phyloP scores from a whole-genome alignment of 1,140 invertebrate species.

The Sitobion miscanthi region DNA sequence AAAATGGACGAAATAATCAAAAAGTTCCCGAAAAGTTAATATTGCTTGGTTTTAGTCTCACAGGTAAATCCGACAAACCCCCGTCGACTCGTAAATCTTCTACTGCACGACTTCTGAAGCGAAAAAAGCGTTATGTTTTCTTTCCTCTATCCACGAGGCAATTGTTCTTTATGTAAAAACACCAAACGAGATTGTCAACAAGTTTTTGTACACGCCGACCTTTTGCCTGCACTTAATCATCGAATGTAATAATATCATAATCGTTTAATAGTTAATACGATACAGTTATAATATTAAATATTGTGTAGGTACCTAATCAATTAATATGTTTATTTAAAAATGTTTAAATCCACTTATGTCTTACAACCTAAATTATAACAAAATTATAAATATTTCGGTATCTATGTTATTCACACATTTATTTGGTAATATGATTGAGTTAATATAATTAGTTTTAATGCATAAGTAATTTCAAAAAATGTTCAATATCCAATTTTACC shows the following conservation, averaged over 20 bases:
- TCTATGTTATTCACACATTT: not conserved
- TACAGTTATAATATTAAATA: not conserved
- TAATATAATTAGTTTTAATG: not conserved
- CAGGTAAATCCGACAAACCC: conserved; percentile 32
- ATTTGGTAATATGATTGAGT: not conserved
- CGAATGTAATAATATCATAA: not conserved
- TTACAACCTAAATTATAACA: not conserved
- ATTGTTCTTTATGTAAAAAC: not conserved
- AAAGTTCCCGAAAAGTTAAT: conserved; percentile 39
- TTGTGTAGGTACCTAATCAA: not conserved
- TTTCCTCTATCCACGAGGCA: not conserved
- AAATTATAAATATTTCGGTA: not conserved
- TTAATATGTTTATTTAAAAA: not conserved
- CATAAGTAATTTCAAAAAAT: not conserved
- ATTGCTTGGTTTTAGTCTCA: not conserved
- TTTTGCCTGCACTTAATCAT: not conserved
- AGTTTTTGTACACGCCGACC: not conserved
- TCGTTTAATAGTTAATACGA: not conserved
- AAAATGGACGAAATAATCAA: conserved; percentile 46
- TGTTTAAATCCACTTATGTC: not conserved
- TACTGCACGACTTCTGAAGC: not conserved
- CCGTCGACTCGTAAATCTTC: conserved; percentile 32
- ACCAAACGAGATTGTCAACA: not conserved
- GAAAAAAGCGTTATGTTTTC: not conserved
- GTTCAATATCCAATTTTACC: not conserved